Evolutionary conservation across 2,888 invertebrate genomes (phyloP), one percentile per base, ranked within the genome.

Genomic region (Tetramorium bicarinatum): DNA sequence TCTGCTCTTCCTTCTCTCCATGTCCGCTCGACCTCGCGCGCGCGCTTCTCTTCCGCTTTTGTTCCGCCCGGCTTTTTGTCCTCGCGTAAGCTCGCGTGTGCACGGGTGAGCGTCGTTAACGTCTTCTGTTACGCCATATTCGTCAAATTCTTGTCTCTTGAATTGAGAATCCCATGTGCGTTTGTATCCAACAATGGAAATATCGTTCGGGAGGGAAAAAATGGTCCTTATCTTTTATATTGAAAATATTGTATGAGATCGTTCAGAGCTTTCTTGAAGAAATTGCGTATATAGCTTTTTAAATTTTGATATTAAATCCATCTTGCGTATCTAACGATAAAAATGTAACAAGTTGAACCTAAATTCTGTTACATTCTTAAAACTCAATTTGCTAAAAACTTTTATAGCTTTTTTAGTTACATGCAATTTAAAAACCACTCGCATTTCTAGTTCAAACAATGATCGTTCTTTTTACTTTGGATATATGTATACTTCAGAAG

Each of bases 101-200:
- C 71, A 56, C 52, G 49, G 62, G 18, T 25, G 59, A 83, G 77
- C 82, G 41, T 86, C 85, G 61, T 81, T 82, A 88, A 82, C 84
- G 79, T 85, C 75, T 85, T 80, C 84, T n/a, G 34, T 59, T 8
- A 13, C 21, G 47, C 25, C 47, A 54, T 80, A 61, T 72, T 72
- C 72, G 47, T 80, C 72, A 71, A 47, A 79, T 79, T 79, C 44
- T 79, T 38, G n/a, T 29, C 9, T 25, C 1, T 34, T 49, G 8
- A 38, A 64, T 64, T 52, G 52, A 79, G 38, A 72, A 59, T 38
- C 8, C 29, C 15, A n/a, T 11, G 67, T 67, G 6, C 2, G 9
- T 41, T 21, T 13, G 7, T 56, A 56, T 56, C 15, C 38, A 69
- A 21, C 44, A 15, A 25, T 9, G 29, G n/a, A 4, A 56, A 79